Evolutionary conservation across 2,113 vertebrate species (phyloP).

Genomic region (Corvus hawaiiensis): DNA sequence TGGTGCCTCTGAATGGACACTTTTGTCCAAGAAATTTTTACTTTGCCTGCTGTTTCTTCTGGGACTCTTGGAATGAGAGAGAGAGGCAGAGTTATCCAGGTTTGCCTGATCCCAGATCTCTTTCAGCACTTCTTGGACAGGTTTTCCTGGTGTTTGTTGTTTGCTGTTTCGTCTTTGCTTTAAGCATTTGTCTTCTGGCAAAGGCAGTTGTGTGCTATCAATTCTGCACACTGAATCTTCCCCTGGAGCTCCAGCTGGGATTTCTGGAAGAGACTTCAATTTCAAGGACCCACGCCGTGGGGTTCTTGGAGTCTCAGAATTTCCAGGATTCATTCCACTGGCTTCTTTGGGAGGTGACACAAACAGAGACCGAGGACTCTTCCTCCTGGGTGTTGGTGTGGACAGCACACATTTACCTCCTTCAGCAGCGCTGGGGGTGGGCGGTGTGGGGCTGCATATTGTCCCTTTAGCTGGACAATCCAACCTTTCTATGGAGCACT

Average conservation of each 20-base stretch:
- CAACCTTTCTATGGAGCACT: background rate
- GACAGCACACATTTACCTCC: background rate
- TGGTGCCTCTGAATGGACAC: background rate
- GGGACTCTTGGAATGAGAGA: background rate
- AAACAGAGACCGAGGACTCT: background rate
- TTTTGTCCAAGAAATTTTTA: background rate
- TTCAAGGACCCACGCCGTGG: fast-evolving
- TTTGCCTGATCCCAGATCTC: background rate
- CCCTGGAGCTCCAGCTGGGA: background rate
- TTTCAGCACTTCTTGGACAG: constrained; percentile 20
- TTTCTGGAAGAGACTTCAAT: background rate
- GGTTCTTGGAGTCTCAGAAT: background rate
- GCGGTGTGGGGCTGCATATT: fast-evolving
- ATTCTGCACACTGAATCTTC: background rate
- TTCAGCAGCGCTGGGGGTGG: fast-evolving
- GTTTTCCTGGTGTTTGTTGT: background rate
- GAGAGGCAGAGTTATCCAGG: no score
- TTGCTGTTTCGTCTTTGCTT: background rate
- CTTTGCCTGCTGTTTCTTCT: background rate
- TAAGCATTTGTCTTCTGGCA: background rate
- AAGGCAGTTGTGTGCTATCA: background rate
- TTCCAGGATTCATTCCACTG: background rate
- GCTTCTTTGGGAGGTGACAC: fast-evolving
- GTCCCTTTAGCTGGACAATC: fast-evolving
- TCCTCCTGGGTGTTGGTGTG: background rate